These are phyloP conservation scores for Laticauda laticaudata DNA, from an alignment of 2,113 vertebrate species.

Conservation along the genomic window DNA sequence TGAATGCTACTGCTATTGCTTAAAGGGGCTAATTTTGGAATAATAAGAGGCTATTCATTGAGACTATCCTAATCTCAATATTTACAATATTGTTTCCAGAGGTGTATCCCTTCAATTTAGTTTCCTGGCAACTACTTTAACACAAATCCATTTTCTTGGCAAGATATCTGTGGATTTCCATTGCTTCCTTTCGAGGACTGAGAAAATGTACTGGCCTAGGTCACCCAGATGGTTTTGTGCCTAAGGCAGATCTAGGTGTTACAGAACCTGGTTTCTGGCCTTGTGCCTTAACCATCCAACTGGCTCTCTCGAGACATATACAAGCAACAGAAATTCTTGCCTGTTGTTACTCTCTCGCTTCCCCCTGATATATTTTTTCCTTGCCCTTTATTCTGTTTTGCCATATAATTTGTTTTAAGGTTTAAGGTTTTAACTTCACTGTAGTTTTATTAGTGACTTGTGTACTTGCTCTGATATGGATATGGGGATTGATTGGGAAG, in stretches of 20 bases:
- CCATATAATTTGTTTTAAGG: not conserved
- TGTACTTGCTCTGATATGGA: not conserved
- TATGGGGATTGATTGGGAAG: not conserved
- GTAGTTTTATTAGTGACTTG: not conserved
- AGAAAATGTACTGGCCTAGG: not conserved
- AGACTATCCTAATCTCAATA: not conserved
- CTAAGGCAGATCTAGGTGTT: not conserved
- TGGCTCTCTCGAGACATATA: not conserved
- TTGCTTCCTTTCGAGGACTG: not conserved
- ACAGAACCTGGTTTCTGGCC: not conserved
- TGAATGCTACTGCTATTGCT: not conserved
- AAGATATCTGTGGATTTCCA: not conserved
- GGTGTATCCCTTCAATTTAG: not conserved
- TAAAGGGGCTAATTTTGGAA: not conserved
- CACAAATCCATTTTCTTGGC: not conserved
- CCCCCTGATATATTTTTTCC: not conserved
- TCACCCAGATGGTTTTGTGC: not conserved
- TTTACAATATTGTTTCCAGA: not conserved
- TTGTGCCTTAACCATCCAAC: not conserved
- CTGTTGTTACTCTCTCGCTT: not conserved
- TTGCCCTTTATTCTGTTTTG: not conserved
- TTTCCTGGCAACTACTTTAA: not conserved
- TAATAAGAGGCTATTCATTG: not conserved
- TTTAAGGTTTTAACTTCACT: not conserved
- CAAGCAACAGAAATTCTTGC: not conserved